Percentiles rank a stretch among this genome's conserved stretches.
Conservation (phyloP, 2,113 vertebrate genomes). For the Rissa tridactyla region DNA sequence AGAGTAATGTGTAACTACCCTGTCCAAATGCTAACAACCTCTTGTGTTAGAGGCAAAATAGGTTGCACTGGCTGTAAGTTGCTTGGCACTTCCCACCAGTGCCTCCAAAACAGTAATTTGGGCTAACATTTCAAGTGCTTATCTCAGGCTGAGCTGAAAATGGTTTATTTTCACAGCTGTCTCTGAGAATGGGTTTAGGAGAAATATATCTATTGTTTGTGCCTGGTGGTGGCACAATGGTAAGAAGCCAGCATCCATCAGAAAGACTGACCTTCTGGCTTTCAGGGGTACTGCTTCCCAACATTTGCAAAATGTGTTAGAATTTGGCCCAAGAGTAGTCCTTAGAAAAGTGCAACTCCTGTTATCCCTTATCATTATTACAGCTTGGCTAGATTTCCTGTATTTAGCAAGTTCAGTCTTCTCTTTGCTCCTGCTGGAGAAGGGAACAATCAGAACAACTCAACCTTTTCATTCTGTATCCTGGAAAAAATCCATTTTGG, state of each 20-base stretch:
- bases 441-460: not conserved
- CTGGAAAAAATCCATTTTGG: not conserved
- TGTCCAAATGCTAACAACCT: not conserved
- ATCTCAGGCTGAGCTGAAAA: not conserved
- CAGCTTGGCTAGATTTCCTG: not conserved
- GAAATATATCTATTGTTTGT: not conserved
- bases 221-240: not conserved
- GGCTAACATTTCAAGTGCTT: not conserved
- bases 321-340: not conserved
- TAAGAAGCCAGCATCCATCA: not conserved
- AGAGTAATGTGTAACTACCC: not conserved
- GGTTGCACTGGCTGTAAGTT: not conserved
- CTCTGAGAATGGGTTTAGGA: not conserved
- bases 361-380: not conserved
- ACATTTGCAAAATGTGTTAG: not conserved
- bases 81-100: not conserved
- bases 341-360: not conserved
- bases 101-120: not conserved
- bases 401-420: not conserved
- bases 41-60: not conserved
- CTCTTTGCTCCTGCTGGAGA: not conserved
- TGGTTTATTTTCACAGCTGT: not conserved
- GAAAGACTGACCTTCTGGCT: not conserved
- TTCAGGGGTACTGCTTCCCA: not conserved
- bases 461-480: not conserved